Percentiles rank a stretch among this genome's conserved stretches.
Conservation (phyloP, 2,113 vertebrate species). For the Mystacornis crossleyi region DNA sequence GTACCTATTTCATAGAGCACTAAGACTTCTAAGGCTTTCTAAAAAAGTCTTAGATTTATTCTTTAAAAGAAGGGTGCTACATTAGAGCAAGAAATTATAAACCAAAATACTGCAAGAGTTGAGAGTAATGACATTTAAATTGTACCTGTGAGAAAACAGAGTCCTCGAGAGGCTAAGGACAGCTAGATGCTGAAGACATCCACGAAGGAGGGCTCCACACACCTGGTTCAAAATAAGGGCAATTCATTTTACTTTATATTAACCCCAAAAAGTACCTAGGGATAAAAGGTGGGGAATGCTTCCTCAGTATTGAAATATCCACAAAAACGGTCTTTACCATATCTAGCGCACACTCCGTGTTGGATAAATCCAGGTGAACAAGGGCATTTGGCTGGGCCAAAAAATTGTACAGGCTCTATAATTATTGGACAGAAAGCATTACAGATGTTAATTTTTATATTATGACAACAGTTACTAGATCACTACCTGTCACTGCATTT, state of each 20-base stretch:
- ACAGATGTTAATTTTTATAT: not conserved
- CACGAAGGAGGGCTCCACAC: constrained; percentile 87
- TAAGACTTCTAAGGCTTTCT: not conserved
- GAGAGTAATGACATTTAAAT: not conserved
- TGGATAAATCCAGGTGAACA: constrained; percentile 89
- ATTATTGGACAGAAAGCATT: not conserved
- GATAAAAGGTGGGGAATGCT: not conserved
- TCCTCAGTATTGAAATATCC: not conserved
- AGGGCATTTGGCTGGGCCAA: constrained; percentile 89
- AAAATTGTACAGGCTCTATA: constrained; percentile 90
- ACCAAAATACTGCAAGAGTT: not conserved
- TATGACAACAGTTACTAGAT: not conserved
- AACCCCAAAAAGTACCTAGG: not conserved
- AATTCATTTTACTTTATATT: not conserved
- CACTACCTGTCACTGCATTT: not conserved
- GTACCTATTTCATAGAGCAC: not conserved
- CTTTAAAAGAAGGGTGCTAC: not conserved
- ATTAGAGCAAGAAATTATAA: not conserved
- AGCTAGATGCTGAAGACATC: constrained; percentile 88
- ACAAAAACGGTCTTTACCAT: constrained; percentile 78
- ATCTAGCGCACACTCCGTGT: constrained; percentile 90
- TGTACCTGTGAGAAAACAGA: constrained; percentile 89
- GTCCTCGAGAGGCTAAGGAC: constrained; percentile 90
- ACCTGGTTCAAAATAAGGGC: constrained; percentile 74
- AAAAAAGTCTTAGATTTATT: not conserved